Conservation (phyloP, 64 coral and sea anemone genomes). For the Orbicella faveolata region DNA sequence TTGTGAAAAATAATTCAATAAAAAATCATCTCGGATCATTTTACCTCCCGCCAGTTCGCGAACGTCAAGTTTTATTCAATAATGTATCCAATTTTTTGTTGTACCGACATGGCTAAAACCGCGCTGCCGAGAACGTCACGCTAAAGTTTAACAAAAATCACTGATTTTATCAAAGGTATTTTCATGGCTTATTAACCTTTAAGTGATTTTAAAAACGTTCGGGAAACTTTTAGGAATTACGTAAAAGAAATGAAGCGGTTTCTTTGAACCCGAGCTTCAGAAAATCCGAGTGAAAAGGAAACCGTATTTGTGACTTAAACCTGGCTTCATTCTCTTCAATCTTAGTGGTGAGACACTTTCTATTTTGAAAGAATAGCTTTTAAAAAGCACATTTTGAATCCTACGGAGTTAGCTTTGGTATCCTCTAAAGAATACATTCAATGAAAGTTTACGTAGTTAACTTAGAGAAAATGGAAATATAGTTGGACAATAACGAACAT, state of each 20-base stretch:
- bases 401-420: too few species aligned
- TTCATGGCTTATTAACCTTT: not conserved
- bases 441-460: too few species aligned
- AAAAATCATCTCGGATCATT: constrained; percentile 24
- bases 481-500: too few species aligned
- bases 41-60: constrained; percentile 19
- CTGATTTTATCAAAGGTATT: not conserved
- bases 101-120: not conserved
- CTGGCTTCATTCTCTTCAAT: too few species aligned
- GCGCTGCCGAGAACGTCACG: not conserved
- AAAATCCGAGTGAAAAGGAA: too few species aligned
- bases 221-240: not conserved
- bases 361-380: too few species aligned
- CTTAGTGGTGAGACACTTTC: too few species aligned
- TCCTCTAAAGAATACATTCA: too few species aligned
- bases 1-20: constrained; percentile 26
- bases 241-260: not conserved
- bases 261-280: not conserved
- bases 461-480: too few species aligned
- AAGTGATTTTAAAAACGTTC: not conserved
- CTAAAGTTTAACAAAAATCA: not conserved
- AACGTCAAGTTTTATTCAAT: constrained; percentile 24
- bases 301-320: too few species aligned
- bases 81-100: constrained; percentile 25
- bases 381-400: too few species aligned